phyloP scores from a whole-genome alignment of 2,888 invertebrate species.

The Eueremaeus valkanovi region DNA sequence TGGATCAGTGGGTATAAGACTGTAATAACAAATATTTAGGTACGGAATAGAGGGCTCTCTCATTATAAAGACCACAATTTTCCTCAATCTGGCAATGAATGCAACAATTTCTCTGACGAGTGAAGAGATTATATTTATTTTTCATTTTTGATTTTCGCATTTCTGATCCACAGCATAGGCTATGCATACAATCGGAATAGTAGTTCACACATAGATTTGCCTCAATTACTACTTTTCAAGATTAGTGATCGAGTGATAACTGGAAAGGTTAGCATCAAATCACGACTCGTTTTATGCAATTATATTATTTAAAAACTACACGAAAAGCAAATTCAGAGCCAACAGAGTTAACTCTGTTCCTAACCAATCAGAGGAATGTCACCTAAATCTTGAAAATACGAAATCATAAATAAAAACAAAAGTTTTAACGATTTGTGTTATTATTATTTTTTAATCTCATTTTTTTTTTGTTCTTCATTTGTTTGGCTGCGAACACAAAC shows the following conservation, averaged over 20 bases:
- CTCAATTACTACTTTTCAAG: background rate
- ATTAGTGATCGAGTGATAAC: background rate
- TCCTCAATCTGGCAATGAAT: slow-evolving; percentile 25
- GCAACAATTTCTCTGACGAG: background rate
- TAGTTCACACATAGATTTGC: background rate
- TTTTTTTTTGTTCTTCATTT: too few relatives aligned
- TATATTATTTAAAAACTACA: background rate
- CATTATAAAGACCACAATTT: background rate
- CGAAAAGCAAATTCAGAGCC: too few relatives aligned
- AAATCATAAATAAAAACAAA: background rate
- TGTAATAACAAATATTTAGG: background rate
- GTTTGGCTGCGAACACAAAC: background rate
- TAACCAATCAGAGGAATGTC: background rate
- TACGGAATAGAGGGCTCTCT: background rate
- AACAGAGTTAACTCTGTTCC: too few relatives aligned
- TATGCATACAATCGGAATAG: background rate
- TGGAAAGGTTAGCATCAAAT: background rate
- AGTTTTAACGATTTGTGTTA: background rate
- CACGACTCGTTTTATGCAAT: background rate
- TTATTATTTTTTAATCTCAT: too few relatives aligned
- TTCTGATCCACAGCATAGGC: background rate
- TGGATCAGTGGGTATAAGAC: background rate
- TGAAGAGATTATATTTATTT: background rate
- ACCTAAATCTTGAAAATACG: background rate
- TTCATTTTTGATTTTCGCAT: too few relatives aligned